Conservation (phyloP, 2,797 vertebrate genomes). For the Manis pentadactyla region DNA sequence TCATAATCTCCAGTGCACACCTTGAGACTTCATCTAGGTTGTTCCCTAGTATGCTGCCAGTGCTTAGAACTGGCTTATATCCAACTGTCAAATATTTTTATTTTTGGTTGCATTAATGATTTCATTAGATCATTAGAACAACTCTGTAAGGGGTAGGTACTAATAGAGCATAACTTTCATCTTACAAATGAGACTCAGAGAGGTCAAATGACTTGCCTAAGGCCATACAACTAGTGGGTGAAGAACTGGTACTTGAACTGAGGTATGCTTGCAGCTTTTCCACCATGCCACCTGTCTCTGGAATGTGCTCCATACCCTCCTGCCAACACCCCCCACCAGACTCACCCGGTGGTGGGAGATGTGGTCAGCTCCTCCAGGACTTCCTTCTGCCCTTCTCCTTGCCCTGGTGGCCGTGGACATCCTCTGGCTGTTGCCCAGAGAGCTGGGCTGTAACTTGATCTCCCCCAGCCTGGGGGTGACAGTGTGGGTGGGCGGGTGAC, state of each 20-base stretch:
- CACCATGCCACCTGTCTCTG: neutral
- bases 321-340: too few species aligned
- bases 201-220: neutral
- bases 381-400: neutral
- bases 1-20: neutral
- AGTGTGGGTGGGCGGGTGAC: conserved; percentile 61
- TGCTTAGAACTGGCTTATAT: neutral
- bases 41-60: neutral
- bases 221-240: neutral
- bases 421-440: conserved; percentile 1
- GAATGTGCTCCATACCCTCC: neutral
- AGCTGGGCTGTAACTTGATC: conserved; percentile 75
- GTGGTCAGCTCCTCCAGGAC: neutral
- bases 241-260: neutral
- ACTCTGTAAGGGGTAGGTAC: neutral
- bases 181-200: neutral
- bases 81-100: too few species aligned
- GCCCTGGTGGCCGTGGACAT: neutral
- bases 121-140: neutral
- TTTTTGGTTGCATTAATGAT: neutral
- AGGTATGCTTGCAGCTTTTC: neutral
- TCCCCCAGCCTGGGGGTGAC: conserved; percentile 56
- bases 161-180: neutral
- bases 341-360: neutral
- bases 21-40: neutral